A percentile compares a stretch with the other conserved stretches of the same genome.
These are phyloP conservation scores for Hydrozoanthus tunicans DNA, from an alignment of 64 coral and sea anemone species.

Conservation along the genomic window DNA sequence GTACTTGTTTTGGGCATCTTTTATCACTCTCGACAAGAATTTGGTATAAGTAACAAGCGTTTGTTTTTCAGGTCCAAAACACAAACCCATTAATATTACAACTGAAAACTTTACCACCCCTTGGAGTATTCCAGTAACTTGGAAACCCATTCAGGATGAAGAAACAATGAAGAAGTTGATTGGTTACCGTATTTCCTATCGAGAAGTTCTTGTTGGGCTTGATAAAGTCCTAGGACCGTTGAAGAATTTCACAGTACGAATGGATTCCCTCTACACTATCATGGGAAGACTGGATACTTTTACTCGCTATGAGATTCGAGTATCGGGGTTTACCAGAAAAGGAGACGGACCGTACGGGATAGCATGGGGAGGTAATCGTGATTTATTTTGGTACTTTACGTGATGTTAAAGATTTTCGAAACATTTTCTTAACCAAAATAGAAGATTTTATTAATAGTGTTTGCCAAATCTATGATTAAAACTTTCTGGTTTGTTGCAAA, in stretches of 20 bases:
- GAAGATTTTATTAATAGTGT: too few relatives aligned
- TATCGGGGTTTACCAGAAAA: slow-evolving; percentile 47
- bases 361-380: slow-evolving; percentile 17
- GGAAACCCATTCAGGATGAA: slow-evolving; percentile 36
- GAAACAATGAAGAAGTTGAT: slow-evolving; percentile 46
- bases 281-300: slow-evolving; percentile 40
- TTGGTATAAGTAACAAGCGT: too few relatives aligned
- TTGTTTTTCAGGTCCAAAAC: not conserved
- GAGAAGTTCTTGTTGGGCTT: not conserved
- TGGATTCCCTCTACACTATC: not conserved
- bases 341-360: slow-evolving; percentile 28
- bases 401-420: too few relatives aligned
- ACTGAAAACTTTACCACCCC: slow-evolving; percentile 31
- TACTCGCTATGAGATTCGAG: slow-evolving; percentile 39
- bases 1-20: too few relatives aligned
- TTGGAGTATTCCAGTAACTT: slow-evolving; percentile 39
- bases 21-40: too few relatives aligned
- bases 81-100: slow-evolving; percentile 29
- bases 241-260: slow-evolving; percentile 21
- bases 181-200: slow-evolving; percentile 39
- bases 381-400: not conserved
- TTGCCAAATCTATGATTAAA: too few relatives aligned
- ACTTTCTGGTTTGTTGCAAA: too few relatives aligned
- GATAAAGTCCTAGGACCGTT: not conserved
- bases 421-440: too few relatives aligned